Percentiles rank a stretch among this genome's conserved stretches.
Conservation (phyloP, 1,140 invertebrate species). For the Drosophila gunungcola region DNA sequence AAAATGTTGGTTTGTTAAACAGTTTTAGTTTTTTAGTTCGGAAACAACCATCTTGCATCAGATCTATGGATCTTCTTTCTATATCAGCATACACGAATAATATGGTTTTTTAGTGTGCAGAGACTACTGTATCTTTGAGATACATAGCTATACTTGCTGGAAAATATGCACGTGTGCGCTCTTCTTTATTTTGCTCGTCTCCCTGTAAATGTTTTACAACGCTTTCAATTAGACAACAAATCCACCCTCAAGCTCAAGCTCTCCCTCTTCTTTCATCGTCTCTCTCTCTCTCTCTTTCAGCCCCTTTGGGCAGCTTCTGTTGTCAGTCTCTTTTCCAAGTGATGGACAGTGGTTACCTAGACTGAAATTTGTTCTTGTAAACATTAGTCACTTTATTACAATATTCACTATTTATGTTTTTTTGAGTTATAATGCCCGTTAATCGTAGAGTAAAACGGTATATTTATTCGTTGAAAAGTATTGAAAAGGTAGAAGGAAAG, state of each 20-base stretch:
- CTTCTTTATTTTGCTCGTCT: conserved; percentile 6
- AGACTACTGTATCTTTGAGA: conserved; percentile 5
- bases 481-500: too few species aligned
- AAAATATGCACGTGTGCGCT: conserved; percentile 42
- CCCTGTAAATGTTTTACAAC: conserved; percentile 23
- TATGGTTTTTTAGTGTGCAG: neutral
- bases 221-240: conserved; percentile 44
- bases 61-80: too few species aligned
- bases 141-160: conserved; percentile 59
- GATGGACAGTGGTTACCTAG: conserved; percentile 10
- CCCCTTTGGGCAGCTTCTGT: neutral
- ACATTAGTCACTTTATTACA: neutral
- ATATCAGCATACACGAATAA: too few species aligned
- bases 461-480: too few species aligned
- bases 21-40: too few species aligned
- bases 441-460: too few species aligned
- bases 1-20: too few species aligned
- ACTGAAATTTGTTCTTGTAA: neutral
- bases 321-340: neutral
- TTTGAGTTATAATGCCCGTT: neutral
- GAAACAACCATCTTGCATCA: too few species aligned
- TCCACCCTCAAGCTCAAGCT: conserved; percentile 10
- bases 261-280: neutral
- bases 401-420: too few species aligned
- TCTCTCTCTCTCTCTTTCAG: conserved; percentile 4